Percentiles rank a stretch among this genome's conserved stretches.
phyloP scores from a whole-genome alignment of 2,797 vertebrate genomes.

The Yasuhikotakia modesta region DNA sequence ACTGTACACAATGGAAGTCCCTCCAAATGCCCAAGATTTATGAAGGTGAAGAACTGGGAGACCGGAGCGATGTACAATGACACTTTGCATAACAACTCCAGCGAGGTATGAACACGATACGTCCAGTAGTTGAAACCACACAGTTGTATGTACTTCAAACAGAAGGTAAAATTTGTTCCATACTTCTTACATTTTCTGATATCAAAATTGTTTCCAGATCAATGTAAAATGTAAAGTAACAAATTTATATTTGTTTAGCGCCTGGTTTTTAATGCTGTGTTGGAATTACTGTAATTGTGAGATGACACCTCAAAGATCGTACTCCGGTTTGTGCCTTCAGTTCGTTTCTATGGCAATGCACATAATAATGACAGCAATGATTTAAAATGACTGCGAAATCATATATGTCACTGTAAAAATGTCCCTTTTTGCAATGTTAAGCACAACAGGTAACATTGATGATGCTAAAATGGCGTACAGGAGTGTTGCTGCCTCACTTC shows the following conservation, averaged over 20 bases:
- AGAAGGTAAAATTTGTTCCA: neutral
- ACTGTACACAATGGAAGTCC: conserved; percentile 84
- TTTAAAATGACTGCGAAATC: neutral
- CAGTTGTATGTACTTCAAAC: neutral
- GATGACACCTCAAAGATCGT: conserved; percentile 1
- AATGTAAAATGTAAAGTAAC: neutral
- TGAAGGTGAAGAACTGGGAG: conserved; percentile 97
- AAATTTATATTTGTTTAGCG: too few relatives aligned
- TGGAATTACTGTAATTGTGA: conserved; percentile 17
- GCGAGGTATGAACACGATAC: conserved; percentile 73
- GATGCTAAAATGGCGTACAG: neutral
- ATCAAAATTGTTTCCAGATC: neutral
- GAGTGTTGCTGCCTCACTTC: neutral
- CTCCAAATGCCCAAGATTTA: conserved; percentile 91
- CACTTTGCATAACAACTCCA: conserved; percentile 85
- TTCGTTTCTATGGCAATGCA: conserved; percentile 21
- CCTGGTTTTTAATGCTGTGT: neutral
- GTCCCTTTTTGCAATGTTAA: neutral
- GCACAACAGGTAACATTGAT: neutral
- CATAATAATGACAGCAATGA: conserved; percentile 4
- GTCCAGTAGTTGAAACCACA: neutral
- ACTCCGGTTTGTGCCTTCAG: neutral
- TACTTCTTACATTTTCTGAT: neutral
- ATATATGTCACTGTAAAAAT: neutral
- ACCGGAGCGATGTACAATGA: conserved; percentile 84